Evolutionary conservation across 2,888 invertebrate genomes (phyloP).

Genomic region (Lamproptera curius): DNA sequence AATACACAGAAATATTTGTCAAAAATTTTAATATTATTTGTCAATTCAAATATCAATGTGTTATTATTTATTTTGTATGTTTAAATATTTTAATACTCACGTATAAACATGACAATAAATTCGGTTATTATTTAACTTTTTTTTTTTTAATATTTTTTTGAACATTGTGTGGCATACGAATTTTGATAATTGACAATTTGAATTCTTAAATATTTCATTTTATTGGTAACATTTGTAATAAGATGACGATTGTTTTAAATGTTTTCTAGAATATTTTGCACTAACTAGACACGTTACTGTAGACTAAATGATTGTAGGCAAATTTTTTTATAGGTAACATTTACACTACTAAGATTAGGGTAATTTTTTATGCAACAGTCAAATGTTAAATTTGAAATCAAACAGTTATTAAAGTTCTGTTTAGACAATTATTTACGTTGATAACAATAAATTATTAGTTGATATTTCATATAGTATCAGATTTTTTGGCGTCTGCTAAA

Average conservation of each 20-base stretch:
- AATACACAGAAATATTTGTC: no score
- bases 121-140: neutral
- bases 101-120: neutral
- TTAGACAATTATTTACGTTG: neutral
- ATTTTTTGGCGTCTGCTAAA: slow-evolving; percentile 6
- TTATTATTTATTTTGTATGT: slow-evolving; percentile 9
- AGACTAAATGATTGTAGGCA: slow-evolving; percentile 11
- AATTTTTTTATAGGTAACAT: slow-evolving; percentile 25
- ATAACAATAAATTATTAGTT: neutral
- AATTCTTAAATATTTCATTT: no score
- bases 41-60: no score
- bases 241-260: neutral
- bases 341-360: slow-evolving; percentile 29
- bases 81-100: neutral
- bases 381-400: slow-evolving; percentile 6
- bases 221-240: no score
- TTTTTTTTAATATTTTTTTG: no score
- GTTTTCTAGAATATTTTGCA: neutral
- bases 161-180: neutral
- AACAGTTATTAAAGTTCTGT: neutral
- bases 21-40: no score
- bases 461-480: slow-evolving; percentile 1
- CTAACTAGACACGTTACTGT: slow-evolving; percentile 5
- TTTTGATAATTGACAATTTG: no score
- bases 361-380: slow-evolving; percentile 30